Percentiles rank a stretch among this genome's conserved stretches.
Conservation (phyloP, 2,888 invertebrate genomes). For the Notodonta dromedarius region DNA sequence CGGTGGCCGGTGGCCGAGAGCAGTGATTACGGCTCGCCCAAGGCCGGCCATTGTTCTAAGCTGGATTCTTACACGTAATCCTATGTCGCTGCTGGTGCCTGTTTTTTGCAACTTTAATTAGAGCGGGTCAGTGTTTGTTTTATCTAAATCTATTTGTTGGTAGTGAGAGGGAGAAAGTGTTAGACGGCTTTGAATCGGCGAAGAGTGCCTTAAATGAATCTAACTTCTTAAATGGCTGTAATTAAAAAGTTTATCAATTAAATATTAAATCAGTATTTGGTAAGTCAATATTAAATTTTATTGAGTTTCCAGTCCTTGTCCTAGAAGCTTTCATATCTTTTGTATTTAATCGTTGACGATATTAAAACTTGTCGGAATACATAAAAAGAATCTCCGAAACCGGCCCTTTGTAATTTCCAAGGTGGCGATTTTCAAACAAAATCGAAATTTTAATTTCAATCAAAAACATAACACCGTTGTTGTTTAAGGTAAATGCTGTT, state of each 20-base stretch:
- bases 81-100: slow-evolving; percentile 49
- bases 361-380: slow-evolving; percentile 23
- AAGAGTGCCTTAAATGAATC: background rate
- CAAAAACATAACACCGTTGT: slow-evolving; percentile 17
- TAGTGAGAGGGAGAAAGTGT: slow-evolving; percentile 1
- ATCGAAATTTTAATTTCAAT: slow-evolving; percentile 20
- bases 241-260: background rate
- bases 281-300: slow-evolving; percentile 32
- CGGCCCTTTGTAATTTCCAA: slow-evolving; percentile 10
- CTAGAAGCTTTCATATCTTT: slow-evolving; percentile 26
- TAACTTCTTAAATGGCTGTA: background rate
- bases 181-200: background rate
- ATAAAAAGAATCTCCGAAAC: slow-evolving; percentile 8
- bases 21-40: slow-evolving; percentile 75
- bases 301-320: slow-evolving; percentile 28
- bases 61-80: slow-evolving; percentile 76
- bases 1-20: slow-evolving; percentile 47
- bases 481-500: slow-evolving; percentile 17
- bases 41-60: slow-evolving; percentile 77
- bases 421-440: slow-evolving; percentile 13
- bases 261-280: slow-evolving; percentile 15
- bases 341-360: slow-evolving; percentile 17
- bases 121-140: slow-evolving; percentile 31
- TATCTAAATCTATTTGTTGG: slow-evolving; percentile 29
- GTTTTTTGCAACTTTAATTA: slow-evolving; percentile 44